phyloP scores from a whole-genome alignment of 2,888 invertebrate species.

The Drosophila paucipuncta region DNA sequence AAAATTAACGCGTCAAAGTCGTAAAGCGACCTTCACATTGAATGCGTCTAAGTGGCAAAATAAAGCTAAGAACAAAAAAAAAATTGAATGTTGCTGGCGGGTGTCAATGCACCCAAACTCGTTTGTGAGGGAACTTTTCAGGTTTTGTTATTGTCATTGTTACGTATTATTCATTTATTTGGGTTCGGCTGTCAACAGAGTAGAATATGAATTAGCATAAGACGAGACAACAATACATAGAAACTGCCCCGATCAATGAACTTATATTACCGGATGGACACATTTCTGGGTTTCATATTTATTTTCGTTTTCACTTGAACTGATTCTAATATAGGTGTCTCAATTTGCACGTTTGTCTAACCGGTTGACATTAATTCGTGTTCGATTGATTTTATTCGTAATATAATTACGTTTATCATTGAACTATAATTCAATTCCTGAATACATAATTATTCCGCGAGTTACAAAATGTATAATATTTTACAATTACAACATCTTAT shows the following conservation, averaged over 20 bases:
- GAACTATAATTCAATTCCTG: conserved; percentile 11
- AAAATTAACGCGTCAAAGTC: conserved; percentile 21
- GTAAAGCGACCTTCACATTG: conserved; percentile 71
- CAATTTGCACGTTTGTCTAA: conserved; percentile 23
- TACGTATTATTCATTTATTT: conserved; percentile 56
- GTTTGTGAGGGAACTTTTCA: conserved; percentile 42
- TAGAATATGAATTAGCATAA: conserved; percentile 65
- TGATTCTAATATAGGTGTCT: conserved; percentile 30
- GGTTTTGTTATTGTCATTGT: conserved; percentile 24
- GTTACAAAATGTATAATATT: conserved; percentile 7
- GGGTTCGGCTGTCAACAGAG: conserved; percentile 41
- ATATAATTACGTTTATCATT: neutral
- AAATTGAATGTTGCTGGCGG: conserved; percentile 21
- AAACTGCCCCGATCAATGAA: conserved; percentile 68
- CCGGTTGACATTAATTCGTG: conserved; percentile 28
- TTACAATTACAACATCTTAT: neutral
- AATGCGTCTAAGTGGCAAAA: conserved; percentile 57
- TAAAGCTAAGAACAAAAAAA: conserved; percentile 11
- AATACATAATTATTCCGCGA: conserved; percentile 9
- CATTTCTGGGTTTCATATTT: conserved; percentile 41
- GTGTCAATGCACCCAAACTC: conserved; percentile 68
- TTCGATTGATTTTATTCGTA: conserved; percentile 29
- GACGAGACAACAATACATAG: conserved; percentile 28
- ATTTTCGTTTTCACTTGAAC: conserved; percentile 40
- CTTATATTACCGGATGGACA: conserved; percentile 42